Percentiles rank a stretch among this genome's conserved stretches.
These are phyloP conservation scores for Ursus arctos DNA, from an alignment of 2,113 vertebrate species.

Conservation along the genomic window DNA sequence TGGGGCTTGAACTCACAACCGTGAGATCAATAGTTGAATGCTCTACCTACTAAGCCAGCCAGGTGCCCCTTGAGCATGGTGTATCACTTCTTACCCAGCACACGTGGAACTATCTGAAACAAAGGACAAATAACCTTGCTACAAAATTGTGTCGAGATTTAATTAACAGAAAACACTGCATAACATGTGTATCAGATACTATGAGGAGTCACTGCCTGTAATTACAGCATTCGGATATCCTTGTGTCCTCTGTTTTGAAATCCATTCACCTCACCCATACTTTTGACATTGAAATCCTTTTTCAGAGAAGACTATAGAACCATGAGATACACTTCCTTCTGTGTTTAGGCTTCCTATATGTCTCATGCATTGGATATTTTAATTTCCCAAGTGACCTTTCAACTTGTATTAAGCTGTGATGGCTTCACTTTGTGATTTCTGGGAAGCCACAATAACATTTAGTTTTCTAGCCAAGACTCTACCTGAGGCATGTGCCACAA, in stretches of 20 bases:
- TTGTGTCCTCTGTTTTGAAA: not conserved
- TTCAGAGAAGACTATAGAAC: not conserved
- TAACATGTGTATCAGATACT: not conserved
- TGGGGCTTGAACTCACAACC: not conserved
- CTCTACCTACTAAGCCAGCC: not conserved
- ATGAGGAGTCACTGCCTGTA: not conserved
- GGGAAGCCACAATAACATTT: not conserved
- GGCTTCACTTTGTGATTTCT: not conserved
- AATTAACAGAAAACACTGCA: not conserved
- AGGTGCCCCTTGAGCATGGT: not conserved
- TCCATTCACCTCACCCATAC: not conserved
- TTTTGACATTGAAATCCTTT: not conserved
- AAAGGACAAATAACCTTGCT: not conserved
- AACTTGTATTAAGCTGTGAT: not conserved
- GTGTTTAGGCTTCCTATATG: not conserved
- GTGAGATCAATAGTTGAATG: not conserved
- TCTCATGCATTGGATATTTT: not conserved
- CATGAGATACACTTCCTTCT: not conserved
- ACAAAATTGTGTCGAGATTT: conserved; percentile 55
- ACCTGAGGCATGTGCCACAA: not conserved
- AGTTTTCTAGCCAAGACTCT: not conserved
- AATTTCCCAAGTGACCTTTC: not conserved
- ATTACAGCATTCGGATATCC: not conserved
- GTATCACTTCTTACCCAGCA: not conserved
- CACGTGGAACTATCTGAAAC: not conserved